Evolutionary conservation across 1,140 invertebrate species (phyloP).

Genomic region (Protaetia brevitarsis): DNA sequence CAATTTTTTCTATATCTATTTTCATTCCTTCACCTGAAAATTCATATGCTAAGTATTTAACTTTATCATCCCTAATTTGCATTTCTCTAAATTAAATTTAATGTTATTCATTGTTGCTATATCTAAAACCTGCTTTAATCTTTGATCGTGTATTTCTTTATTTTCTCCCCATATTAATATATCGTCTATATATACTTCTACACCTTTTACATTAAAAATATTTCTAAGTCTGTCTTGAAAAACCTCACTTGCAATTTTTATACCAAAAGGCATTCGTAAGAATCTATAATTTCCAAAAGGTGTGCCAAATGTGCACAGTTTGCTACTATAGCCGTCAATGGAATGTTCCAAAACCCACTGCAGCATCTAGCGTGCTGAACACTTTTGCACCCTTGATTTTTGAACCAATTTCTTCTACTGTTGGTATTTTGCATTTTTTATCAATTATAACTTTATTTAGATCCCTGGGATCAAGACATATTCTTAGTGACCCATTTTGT

Average conservation of each 20-base stretch:
- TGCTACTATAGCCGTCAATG: slow-evolving; percentile 34
- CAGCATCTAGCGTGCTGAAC: slow-evolving; percentile 30
- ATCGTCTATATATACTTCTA: slow-evolving; percentile 40
- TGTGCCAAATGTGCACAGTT: slow-evolving; percentile 37
- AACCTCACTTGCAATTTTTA: slow-evolving; percentile 35
- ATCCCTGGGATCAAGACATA: slow-evolving; percentile 47
- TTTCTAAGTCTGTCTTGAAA: slow-evolving; percentile 35
- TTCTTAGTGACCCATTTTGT: slow-evolving; percentile 40
- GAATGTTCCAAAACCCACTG: slow-evolving; percentile 32
- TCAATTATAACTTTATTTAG: slow-evolving; percentile 28
- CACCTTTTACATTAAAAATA: slow-evolving; percentile 35
- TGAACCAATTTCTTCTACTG: slow-evolving; percentile 28
- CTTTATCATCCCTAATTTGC: slow-evolving; percentile 35
- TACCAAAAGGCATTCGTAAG: slow-evolving; percentile 33
- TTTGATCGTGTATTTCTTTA: slow-evolving; percentile 28
- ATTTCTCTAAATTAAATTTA: slow-evolving; percentile 43
- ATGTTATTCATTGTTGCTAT: slow-evolving; percentile 36
- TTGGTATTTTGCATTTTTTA: slow-evolving; percentile 28
- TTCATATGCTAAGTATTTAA: slow-evolving; percentile 42
- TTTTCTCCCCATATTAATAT: slow-evolving; percentile 38
- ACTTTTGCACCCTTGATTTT: slow-evolving; percentile 26
- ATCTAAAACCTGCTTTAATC: slow-evolving; percentile 41
- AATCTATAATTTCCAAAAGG: slow-evolving; percentile 37
- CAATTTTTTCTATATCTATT: slow-evolving; percentile 41
- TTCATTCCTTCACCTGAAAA: slow-evolving; percentile 36